phyloP scores from a whole-genome alignment of 2,797 vertebrate species.

The Neosalanx taihuensis region DNA sequence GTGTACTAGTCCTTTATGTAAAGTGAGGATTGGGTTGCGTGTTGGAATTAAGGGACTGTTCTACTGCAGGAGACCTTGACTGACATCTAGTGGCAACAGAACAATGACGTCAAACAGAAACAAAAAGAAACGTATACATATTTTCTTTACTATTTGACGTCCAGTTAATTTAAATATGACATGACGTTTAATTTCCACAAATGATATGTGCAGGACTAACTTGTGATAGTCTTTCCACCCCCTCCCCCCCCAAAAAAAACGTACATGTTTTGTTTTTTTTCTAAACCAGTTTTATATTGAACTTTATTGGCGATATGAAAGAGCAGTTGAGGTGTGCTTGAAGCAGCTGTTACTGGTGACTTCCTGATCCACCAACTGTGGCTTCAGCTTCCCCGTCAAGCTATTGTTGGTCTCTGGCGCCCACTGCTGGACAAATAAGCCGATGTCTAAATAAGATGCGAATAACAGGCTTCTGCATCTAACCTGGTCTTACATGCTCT shows the following conservation, averaged over 20 bases:
- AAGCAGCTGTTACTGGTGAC: neutral
- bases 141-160: neutral
- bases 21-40: neutral
- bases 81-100: constrained; percentile 53
- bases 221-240: no score
- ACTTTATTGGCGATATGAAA: neutral
- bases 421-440: constrained; percentile 38
- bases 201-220: neutral
- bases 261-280: neutral
- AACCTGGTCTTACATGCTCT: neutral
- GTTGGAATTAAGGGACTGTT: neutral
- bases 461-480: neutral
- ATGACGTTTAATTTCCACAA: neutral
- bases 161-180: no score
- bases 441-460: neutral
- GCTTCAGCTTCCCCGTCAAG: neutral
- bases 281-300: neutral
- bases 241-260: no score
- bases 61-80: constrained; percentile 37
- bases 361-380: neutral
- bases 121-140: neutral
- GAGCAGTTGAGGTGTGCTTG: neutral
- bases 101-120: neutral
- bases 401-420: constrained; percentile 46
- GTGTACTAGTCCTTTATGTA: neutral